Evolutionary conservation across 1,140 invertebrate species (phyloP), one percentile per base, ranked within the genome.

Genomic region (Druon quercuslanigerum): DNA sequence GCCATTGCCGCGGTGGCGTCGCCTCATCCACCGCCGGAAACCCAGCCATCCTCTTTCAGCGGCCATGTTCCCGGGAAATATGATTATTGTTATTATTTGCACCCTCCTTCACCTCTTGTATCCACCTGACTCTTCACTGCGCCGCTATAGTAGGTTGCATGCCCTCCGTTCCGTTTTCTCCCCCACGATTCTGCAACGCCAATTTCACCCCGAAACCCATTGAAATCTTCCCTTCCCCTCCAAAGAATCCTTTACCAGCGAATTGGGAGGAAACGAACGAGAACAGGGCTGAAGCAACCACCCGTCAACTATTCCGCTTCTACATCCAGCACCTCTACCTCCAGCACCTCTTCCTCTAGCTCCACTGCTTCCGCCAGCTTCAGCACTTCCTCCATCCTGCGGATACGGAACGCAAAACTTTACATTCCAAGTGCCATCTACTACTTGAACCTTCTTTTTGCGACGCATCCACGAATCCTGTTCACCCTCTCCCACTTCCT

Each of bases 1-100:
- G 79, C 82, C 81, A 80, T 74, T 79, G 72, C 80, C 84, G 76
- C 84, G 25, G 60, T 66, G 60, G 60, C 77, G 76, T 81, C 79
- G 78, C 81, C 79, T 79, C 81, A 80, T 78, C 80, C 81, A 57
- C 78, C 79, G 73, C 80, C 73, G 56, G 79, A 80, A 82, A 75
- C 81, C 82, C 84, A 84, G 82, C 86, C 88, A 86, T 89, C 89
- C 89, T 90, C 89, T 89, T 89, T 89, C 86, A 90, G 90, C 89
- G 89, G 90, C 90, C 90, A 90, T 90, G 90, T 89, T 91, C 89
- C 89, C 89, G 89, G 89, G 87, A 91, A 91, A 91, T 90, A 91
- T 90, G 90, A 91, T 91, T 91, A 91, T 91, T 91, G 90, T 91
- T 91, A 91, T 91, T 91, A 91, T 90, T 91, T 90, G 88, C 86